These are phyloP conservation scores for Helobdella robusta DNA, from an alignment of 2,888 invertebrate species.

Conservation along the genomic window DNA sequence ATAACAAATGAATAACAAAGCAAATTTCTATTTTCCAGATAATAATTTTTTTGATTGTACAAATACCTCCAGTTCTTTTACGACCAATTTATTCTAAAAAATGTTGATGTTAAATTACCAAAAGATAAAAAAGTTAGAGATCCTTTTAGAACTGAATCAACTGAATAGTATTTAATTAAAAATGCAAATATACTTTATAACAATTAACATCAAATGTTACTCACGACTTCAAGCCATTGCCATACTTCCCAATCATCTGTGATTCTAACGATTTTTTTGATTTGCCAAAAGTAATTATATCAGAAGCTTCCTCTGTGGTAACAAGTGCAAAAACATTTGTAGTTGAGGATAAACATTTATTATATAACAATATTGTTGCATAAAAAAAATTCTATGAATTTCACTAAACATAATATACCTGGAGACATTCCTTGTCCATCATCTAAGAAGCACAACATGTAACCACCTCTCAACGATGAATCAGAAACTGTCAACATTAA, in stretches of 20 bases:
- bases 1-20: too few species aligned
- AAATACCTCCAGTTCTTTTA: too few species aligned
- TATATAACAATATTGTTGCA: too few species aligned
- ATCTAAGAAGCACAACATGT: constrained; percentile 50
- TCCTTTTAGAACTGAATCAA: too few species aligned
- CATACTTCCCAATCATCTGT: constrained; percentile 52
- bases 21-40: too few species aligned
- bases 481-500: constrained; percentile 38
- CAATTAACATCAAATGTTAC: too few species aligned
- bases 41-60: too few species aligned
- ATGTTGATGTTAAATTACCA: too few species aligned
- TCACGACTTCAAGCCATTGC: constrained; percentile 53
- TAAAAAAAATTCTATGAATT: neutral
- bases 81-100: neutral
- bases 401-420: constrained; percentile 34
- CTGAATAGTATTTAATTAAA: too few species aligned
- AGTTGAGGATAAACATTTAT: too few species aligned
- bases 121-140: too few species aligned
- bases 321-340: neutral
- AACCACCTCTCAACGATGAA: constrained; percentile 44
- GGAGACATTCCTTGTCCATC: constrained; percentile 52
- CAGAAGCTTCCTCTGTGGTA: constrained; percentile 46
- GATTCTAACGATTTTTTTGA: constrained; percentile 47
- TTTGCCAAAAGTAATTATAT: constrained; percentile 50
- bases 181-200: too few species aligned